These are phyloP conservation scores for Taeniopygia guttata DNA, from an alignment of 2,797 vertebrate species.

Conservation along the genomic window DNA sequence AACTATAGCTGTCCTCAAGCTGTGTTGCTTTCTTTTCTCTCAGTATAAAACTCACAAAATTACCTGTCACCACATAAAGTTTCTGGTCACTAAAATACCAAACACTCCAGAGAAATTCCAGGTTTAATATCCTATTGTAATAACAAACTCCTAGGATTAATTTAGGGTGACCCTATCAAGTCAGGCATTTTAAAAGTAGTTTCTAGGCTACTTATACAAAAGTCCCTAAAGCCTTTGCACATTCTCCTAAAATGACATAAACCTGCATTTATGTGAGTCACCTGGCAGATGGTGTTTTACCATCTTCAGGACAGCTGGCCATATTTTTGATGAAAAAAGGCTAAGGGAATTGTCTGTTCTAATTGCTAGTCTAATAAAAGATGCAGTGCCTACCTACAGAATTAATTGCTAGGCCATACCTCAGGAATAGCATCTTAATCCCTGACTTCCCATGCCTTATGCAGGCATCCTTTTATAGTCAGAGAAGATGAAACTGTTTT, in stretches of 20 bases:
- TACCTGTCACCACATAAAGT: neutral
- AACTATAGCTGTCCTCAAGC: neutral
- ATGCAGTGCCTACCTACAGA: neutral
- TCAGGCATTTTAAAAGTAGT: neutral
- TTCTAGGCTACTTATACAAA: neutral
- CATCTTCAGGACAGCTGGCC: neutral
- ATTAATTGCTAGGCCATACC: neutral
- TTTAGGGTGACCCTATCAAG: neutral
- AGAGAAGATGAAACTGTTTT: slow-evolving; percentile 11
- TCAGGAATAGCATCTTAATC: slow-evolving; percentile 10
- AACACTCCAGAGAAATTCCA: neutral
- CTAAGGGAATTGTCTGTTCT: neutral
- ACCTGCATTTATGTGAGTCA: neutral
- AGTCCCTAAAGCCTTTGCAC: neutral
- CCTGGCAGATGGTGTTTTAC: neutral
- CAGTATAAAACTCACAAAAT: neutral
- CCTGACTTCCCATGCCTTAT: neutral
- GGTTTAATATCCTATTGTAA: neutral
- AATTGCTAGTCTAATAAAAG: slow-evolving; percentile 6
- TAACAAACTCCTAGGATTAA: neutral
- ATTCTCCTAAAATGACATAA: neutral
- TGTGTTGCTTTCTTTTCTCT: neutral
- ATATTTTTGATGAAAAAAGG: neutral
- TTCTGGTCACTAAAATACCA: neutral
- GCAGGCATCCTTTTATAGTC: neutral